These are phyloP conservation scores for Sycobia sp. DNA, from an alignment of 1,140 invertebrate species.

Conservation along the genomic window DNA sequence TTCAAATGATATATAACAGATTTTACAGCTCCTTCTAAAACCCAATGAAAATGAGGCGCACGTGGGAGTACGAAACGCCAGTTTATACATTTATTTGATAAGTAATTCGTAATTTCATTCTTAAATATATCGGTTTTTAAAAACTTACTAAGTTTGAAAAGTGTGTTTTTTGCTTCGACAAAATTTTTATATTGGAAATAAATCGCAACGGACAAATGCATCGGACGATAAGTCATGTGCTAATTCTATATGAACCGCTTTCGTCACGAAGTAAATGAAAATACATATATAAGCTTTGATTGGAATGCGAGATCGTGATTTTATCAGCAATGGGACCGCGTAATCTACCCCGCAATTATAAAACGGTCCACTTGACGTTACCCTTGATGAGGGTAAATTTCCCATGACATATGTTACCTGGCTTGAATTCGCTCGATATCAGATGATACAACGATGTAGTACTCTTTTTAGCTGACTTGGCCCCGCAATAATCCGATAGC, in stretches of 20 bases:
- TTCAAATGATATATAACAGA: not conserved
- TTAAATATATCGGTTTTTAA: not conserved
- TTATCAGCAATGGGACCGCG: slow-evolving; percentile 17
- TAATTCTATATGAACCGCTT: slow-evolving; percentile 14
- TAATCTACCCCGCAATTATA: no score
- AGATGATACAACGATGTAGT: slow-evolving; percentile 1
- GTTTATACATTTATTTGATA: not conserved
- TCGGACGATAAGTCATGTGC: not conserved
- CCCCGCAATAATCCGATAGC: slow-evolving; percentile 37
- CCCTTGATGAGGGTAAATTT: slow-evolving; percentile 34
- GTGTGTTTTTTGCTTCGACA: not conserved
- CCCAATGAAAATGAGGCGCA: not conserved
- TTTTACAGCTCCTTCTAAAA: not conserved
- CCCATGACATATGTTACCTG: slow-evolving; percentile 37
- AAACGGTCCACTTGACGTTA: slow-evolving; percentile 30
- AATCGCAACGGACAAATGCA: no score
- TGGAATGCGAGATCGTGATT: not conserved
- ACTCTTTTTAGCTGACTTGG: slow-evolving; percentile 31
- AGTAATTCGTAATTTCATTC: no score
- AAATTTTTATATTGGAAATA: no score
- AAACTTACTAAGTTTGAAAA: slow-evolving; percentile 18
- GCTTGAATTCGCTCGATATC: not conserved
- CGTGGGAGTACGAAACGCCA: not conserved
- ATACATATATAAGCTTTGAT: slow-evolving; percentile 1
- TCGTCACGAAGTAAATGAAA: not conserved